These are phyloP conservation scores for Deilephila elpenor DNA, from an alignment of 2,888 invertebrate genomes.

Conservation along the genomic window DNA sequence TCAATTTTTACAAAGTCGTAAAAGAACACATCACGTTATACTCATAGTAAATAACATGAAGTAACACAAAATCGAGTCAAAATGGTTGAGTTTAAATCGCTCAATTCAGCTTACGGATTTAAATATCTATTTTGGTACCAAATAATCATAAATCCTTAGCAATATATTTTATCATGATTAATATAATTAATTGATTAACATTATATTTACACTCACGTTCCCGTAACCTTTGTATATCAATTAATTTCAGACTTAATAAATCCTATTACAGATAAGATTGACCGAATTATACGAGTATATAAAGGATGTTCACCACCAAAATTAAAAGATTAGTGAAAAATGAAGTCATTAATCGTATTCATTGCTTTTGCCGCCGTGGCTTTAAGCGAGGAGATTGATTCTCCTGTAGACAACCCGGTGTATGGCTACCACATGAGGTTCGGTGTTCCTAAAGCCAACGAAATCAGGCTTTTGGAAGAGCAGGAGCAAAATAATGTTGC, in stretches of 20 bases:
- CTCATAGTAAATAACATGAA: no score
- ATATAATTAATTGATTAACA: no score
- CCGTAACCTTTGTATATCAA: background rate
- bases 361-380: constrained; percentile 49
- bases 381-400: constrained; percentile 41
- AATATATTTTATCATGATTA: no score
- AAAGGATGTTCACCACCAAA: background rate
- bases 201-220: no score
- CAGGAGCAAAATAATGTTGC: constrained; percentile 35
- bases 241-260: background rate
- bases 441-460: constrained; percentile 58
- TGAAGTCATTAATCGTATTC: constrained; percentile 46
- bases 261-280: constrained; percentile 28
- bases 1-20: no score
- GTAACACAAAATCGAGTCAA: no score
- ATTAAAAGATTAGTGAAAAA: constrained; percentile 29
- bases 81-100: no score
- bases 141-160: no score
- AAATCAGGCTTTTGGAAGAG: constrained; percentile 53
- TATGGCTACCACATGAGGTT: constrained; percentile 56
- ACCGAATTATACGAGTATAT: constrained; percentile 4
- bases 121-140: no score
- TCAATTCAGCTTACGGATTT: no score
- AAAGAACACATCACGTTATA: no score
- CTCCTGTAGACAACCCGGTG: constrained; percentile 43